phyloP scores from a whole-genome alignment of 2,888 invertebrate genomes.

The Electrophaes corylata region DNA sequence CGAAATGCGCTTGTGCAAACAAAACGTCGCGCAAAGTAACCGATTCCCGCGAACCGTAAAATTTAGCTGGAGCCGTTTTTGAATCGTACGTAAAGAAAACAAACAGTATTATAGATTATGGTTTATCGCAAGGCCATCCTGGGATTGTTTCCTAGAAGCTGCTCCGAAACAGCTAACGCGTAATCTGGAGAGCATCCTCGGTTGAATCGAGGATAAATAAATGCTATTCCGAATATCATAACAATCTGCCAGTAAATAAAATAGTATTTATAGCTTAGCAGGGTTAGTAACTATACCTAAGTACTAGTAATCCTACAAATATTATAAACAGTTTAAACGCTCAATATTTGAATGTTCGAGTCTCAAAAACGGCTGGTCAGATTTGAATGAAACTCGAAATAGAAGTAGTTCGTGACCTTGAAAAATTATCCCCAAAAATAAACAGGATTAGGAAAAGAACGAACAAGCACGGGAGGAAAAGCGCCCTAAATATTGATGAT shows the following conservation, averaged over 20 bases:
- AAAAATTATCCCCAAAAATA: no score
- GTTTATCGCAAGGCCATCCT: conserved; percentile 72
- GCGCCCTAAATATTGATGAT: no score
- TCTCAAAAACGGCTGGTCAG: no score
- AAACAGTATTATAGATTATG: conserved; percentile 71
- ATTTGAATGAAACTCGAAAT: no score
- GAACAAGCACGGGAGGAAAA: no score
- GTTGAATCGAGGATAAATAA: conserved; percentile 9
- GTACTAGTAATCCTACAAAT: no score
- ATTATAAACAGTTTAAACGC: no score
- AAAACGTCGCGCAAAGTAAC: conserved; percentile 62
- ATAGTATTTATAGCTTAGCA: not conserved
- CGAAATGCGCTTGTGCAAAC: conserved; percentile 70
- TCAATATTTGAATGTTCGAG: no score
- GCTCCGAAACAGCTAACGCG: conserved; percentile 41
- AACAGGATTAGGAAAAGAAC: no score
- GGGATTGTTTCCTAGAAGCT: conserved; percentile 68
- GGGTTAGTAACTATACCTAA: not conserved
- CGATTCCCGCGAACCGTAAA: conserved; percentile 70
- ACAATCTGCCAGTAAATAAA: not conserved
- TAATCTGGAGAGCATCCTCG: conserved; percentile 56
- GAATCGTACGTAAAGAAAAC: conserved; percentile 75
- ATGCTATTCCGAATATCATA: conserved; percentile 6
- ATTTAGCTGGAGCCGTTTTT: conserved; percentile 73
- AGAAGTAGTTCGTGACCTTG: no score